Base-by-base conservation (phyloP, 2,113 vertebrate species). In the Jacana jacana region DNA sequence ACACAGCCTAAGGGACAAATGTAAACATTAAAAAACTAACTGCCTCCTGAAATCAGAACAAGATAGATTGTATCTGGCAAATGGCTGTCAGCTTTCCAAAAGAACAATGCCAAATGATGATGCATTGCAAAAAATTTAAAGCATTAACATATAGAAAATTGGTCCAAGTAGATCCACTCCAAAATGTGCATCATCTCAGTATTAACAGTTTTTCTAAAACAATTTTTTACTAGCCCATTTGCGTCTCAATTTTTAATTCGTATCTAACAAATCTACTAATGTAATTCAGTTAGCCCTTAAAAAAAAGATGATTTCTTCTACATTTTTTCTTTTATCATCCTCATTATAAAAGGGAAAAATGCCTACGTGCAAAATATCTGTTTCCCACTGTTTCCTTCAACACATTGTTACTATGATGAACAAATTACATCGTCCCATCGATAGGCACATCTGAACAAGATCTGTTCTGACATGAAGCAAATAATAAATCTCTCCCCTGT, bases 381-480 rank as follows among this genome's bases (percentile, higher is more conserved):
- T 91, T 69, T 75, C 49, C 70, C 46, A 81, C 80, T 76, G 42
- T 79, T 75, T 93, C 90, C 65, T 95, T 90, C 86, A 86, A 88
- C 4, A 5, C 33, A 55, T 33, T 54, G 7, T 51, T 64, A 76
- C 57, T 23, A 35, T 2, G 2, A 78, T 39, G n/a, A 97, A 92
- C 83, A 95, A 94, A 95, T 96, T 96, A 97, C 93, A 91, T 66
- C 95, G 52, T 81, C 89, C 90, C 93, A 94, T 86, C 57, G 20
- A 94, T 25, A 31, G 94, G 83, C 88, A 93, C 54, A 95, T 94
- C 92, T 97, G 96, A 97, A 75, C 85, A 86, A 98, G 96, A 98
- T 98, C 86, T 76, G 81, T 97, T 96, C 91, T 97, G 97, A 98
- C 98, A 98, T 84, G 80, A 97, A 91, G 96, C 96, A 97, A 98